Percentiles rank a stretch among this genome's conserved stretches.
These are phyloP conservation scores for Pseudochaenichthys georgianus DNA, from an alignment of 2,797 vertebrate genomes.

Conservation along the genomic window DNA sequence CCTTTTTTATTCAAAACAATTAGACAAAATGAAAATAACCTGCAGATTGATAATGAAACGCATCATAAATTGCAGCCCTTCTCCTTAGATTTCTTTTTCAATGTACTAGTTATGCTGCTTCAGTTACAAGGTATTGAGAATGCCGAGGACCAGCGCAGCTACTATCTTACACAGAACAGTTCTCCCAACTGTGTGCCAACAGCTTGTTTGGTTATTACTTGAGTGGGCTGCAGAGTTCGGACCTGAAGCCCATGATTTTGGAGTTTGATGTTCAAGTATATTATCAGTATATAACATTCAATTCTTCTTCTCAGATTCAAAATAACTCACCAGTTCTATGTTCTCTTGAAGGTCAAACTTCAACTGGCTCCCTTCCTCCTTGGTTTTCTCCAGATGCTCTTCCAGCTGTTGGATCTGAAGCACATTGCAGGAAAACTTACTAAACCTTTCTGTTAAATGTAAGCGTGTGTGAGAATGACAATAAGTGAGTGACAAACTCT, in stretches of 20 bases:
- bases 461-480: background rate
- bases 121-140: background rate
- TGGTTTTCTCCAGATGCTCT: conserved; percentile 4
- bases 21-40: no score
- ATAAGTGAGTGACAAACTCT: background rate
- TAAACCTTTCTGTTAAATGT: no score
- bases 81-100: no score
- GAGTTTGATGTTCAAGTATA: background rate
- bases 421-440: background rate
- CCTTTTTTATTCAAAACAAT: no score
- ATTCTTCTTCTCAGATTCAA: background rate
- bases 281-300: no score
- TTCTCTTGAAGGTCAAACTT: conserved; percentile 70
- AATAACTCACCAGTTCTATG: conserved; percentile 73
- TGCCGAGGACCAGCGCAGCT: background rate
- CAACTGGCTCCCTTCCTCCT: conserved; percentile 79
- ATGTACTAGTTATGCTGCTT: no score
- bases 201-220: background rate
- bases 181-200: background rate
- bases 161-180: background rate
- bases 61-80: no score
- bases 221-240: background rate
- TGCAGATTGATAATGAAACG: no score
- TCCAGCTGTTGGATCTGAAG: conserved; percentile 44
- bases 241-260: background rate